Base-by-base conservation (phyloP, 2,888 invertebrate genomes). In the Calliphora vomitoria region DNA sequence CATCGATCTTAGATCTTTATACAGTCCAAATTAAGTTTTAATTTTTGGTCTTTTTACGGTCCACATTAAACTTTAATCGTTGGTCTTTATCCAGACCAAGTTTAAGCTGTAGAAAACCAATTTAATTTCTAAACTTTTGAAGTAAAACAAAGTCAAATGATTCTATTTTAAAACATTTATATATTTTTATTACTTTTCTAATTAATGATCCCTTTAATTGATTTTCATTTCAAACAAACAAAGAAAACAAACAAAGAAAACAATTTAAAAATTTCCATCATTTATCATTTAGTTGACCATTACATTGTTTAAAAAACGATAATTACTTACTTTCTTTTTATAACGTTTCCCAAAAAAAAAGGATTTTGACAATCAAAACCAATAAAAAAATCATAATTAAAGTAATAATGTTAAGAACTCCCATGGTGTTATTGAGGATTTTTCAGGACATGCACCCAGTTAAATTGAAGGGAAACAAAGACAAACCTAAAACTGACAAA, bases 331-430 rank as follows among this genome's bases (percentile, higher is more conserved):
- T 78, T 72, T 41, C 41, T 6, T 62, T 69, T 66, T 8, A 25
- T 44, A 13, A 35, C 69, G 35, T 31, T 74, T 60, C 44, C 44
- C 11, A 15, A 55, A 60, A 78, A 82, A 81, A 88, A 74, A 81
- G 74, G 86, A 85, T 86, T 89, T 85, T 87, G 85, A 87, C 85
- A 87, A 87, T 79, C 79, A 88, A 90, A 91, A 91, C 91, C 91
- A 90, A 89, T 89, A 90, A 91, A 92, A 62, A 92, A 92, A 89
- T 90, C 91, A 91, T 91, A 92, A 92, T 92, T 91, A 92, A 92
- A 92, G 91, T 89, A 90, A 90, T 92, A 91, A 91, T 90, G 90
- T 88, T 89, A 90, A 88, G 91, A 85, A 87, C 89, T 91, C 92
- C 92, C 90, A 91, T 92, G 91, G 92, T 88, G 92, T 76, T 69